These are phyloP conservation scores for sheep (Ovis aries) DNA, from an alignment of 2,113 vertebrate species.

Conservation along the genomic window ARS-UI_Ramb_v3.0 NC_056059.1:116578501-116579000, in stretches of 20 bases:
- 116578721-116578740: no score
- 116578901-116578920: slow-evolving; percentile 93
- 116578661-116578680: no score
- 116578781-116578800: slow-evolving; percentile 99
- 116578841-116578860: slow-evolving; percentile 94
- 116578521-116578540: no score
- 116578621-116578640: no score
- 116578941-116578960: slow-evolving; percentile 94
- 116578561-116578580: no score
- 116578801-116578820: slow-evolving; percentile 99
- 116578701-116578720: neutral
- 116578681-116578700: neutral
- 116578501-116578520: no score
- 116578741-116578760: slow-evolving; percentile 82
- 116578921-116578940: slow-evolving; percentile 95
- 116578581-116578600: no score
- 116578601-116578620: no score
- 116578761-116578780: slow-evolving; percentile 99
- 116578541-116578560: no score
- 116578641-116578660: no score
- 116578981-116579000: slow-evolving; percentile 30
- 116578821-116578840: slow-evolving; percentile 98
- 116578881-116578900: slow-evolving; percentile 97
- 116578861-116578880: slow-evolving; percentile 98
- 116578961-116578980: slow-evolving; percentile 69